These are phyloP conservation scores for Eumerus sabulonum DNA, from an alignment of 2,888 invertebrate genomes.

Conservation along the genomic window DNA sequence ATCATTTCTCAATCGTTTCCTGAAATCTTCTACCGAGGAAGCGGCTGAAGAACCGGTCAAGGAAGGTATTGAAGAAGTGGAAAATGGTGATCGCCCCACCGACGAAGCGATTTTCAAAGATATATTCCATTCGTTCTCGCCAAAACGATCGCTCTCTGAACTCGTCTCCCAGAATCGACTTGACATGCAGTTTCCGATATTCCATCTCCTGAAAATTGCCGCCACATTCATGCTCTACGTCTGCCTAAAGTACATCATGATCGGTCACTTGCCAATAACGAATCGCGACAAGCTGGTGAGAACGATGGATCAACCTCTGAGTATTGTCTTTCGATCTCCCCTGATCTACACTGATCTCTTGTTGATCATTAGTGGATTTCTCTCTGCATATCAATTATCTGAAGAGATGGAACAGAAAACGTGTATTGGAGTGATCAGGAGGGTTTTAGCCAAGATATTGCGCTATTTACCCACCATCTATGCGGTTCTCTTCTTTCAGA, in stretches of 20 bases:
- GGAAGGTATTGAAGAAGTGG: constrained; percentile 26
- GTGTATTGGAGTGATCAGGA: constrained; percentile 81
- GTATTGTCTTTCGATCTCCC: constrained; percentile 83
- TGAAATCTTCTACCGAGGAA: constrained; percentile 23
- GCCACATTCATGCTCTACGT: constrained; percentile 83
- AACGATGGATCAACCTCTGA: constrained; percentile 81
- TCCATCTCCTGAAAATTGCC: constrained; percentile 85
- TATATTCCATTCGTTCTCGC: constrained; percentile 82
- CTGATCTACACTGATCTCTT: constrained; percentile 85
- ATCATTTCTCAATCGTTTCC: constrained; percentile 26
- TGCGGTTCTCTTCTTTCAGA: constrained; percentile 84
- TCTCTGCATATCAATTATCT: constrained; percentile 83
- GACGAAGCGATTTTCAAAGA: constrained; percentile 51
- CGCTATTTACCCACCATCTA: constrained; percentile 84
- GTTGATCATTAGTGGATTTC: constrained; percentile 83
- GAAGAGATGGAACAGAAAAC: constrained; percentile 80
- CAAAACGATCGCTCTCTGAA: constrained; percentile 82
- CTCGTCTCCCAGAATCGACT: constrained; percentile 80
- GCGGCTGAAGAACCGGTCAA: neutral
- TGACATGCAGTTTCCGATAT: constrained; percentile 82
- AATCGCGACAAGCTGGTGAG: constrained; percentile 80
- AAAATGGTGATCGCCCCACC: constrained; percentile 14
- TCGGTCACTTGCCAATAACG: constrained; percentile 83
- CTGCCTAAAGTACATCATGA: constrained; percentile 84
- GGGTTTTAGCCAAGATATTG: constrained; percentile 82